These are phyloP conservation scores for Nematopogon swammerdamellus DNA, from an alignment of 2,888 invertebrate genomes.

Conservation along the genomic window DNA sequence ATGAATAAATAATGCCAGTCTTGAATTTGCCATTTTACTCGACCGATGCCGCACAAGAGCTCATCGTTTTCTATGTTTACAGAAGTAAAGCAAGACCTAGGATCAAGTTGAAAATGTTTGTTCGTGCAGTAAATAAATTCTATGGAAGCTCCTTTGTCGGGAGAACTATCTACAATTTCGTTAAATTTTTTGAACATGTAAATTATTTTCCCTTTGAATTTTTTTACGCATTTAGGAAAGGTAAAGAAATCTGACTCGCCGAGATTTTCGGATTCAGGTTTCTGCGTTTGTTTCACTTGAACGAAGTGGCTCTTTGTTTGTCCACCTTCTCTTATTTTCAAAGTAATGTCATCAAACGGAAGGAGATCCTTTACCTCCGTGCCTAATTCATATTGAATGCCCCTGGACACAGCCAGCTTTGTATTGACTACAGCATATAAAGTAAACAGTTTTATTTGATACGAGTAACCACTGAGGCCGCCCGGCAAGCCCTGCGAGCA, in stretches of 20 bases:
- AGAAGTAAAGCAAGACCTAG: background rate
- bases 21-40: background rate
- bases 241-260: background rate
- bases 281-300: background rate
- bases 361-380: background rate
- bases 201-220: background rate
- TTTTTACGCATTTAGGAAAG: background rate
- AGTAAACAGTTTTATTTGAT: background rate
- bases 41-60: background rate
- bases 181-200: background rate
- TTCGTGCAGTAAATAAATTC: background rate
- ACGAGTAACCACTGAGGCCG: background rate
- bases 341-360: background rate
- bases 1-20: background rate
- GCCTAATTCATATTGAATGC: background rate
- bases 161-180: background rate
- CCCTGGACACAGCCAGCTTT: background rate
- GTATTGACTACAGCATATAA: background rate
- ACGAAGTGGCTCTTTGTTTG: background rate
- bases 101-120: background rate
- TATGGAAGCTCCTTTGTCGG: background rate
- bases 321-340: background rate
- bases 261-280: background rate
- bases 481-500: background rate
- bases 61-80: background rate